Conservation (phyloP, 2,888 invertebrate genomes). For the Lamproptera curius region DNA sequence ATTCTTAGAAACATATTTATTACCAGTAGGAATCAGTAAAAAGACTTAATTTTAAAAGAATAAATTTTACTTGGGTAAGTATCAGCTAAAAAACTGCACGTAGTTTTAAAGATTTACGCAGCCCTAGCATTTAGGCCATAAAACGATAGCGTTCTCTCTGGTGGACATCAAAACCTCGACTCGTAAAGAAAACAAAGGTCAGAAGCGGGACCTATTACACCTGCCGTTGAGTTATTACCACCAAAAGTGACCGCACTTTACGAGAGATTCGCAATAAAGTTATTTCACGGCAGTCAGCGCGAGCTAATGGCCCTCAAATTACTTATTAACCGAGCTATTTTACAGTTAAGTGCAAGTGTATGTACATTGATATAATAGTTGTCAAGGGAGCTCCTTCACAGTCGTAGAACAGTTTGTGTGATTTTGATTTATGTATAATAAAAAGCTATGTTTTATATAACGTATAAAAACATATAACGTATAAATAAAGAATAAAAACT, state of each 20-base stretch:
- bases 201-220: not conserved
- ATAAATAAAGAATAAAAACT: too few relatives aligned
- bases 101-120: not conserved
- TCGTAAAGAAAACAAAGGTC: not conserved
- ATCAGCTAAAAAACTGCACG: not conserved
- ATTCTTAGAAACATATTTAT: too few relatives aligned
- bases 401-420: too few relatives aligned
- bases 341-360: too few relatives aligned
- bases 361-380: too few relatives aligned
- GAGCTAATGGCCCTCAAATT: too few relatives aligned
- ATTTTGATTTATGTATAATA: too few relatives aligned
- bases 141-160: constrained; percentile 4
- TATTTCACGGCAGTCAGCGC: not conserved
- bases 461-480: too few relatives aligned
- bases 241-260: not conserved
- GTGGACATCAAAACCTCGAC: constrained; percentile 4
- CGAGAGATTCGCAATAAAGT: not conserved
- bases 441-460: too few relatives aligned
- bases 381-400: too few relatives aligned
- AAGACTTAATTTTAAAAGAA: not conserved
- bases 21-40: too few relatives aligned
- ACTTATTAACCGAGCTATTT: too few relatives aligned
- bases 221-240: not conserved
- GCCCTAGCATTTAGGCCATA: not conserved
- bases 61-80: not conserved